These are phyloP conservation scores for Alethe diademata DNA, from an alignment of 2,113 vertebrate genomes.

Conservation along the genomic window DNA sequence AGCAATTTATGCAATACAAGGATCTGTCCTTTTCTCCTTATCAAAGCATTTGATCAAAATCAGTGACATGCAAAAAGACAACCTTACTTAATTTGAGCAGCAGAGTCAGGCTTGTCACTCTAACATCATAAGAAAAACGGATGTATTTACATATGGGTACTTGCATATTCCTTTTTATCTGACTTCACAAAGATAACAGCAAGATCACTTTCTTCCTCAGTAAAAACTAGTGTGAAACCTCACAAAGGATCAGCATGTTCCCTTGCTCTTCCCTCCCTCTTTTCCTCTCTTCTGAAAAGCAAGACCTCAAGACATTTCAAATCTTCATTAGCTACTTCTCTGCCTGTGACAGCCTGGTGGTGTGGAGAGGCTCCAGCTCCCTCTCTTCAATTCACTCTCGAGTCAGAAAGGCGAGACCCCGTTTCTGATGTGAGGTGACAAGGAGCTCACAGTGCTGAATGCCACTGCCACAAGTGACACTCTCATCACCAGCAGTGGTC, in stretches of 20 bases:
- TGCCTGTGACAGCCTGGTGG: background rate
- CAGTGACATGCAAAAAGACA: conserved; percentile 46
- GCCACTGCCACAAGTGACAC: background rate
- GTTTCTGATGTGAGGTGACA: background rate
- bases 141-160: conserved; percentile 25
- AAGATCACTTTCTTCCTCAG: background rate
- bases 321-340: background rate
- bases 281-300: background rate
- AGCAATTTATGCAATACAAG: conserved; percentile 38
- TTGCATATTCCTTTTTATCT: conserved; percentile 51
- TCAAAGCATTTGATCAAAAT: conserved; percentile 51
- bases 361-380: background rate
- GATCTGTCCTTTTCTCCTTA: conserved; percentile 50
- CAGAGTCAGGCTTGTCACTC: conserved; percentile 11
- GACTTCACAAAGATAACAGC: conserved; percentile 18
- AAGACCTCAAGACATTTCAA: background rate
- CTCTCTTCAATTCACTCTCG: background rate
- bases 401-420: background rate
- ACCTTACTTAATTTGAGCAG: conserved; percentile 35
- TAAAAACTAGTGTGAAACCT: background rate
- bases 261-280: background rate
- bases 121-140: conserved; percentile 35
- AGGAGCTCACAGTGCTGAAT: background rate
- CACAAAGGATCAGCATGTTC: background rate
- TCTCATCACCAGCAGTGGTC: background rate